These are phyloP conservation scores for Rhyacichthys aspro DNA, from an alignment of 2,797 vertebrate species.

Conservation along the genomic window DNA sequence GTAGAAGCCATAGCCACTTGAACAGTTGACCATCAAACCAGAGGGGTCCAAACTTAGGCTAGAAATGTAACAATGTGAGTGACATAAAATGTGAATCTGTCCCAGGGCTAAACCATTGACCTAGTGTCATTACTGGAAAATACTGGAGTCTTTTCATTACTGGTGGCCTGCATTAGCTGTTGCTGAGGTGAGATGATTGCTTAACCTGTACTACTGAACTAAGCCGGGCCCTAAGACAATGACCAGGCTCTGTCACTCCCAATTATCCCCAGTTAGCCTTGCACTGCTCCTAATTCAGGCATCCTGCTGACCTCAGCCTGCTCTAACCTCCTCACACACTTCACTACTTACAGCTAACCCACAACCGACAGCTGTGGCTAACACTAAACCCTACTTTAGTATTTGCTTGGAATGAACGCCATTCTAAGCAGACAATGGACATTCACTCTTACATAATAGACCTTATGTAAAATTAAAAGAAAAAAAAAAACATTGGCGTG, in stretches of 20 bases:
- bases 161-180: neutral
- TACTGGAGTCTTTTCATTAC: neutral
- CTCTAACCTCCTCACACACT: constrained; percentile 50
- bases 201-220: neutral
- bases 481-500: too few relatives aligned
- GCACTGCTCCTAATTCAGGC: constrained; percentile 62
- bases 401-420: too few relatives aligned
- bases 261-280: constrained; percentile 65
- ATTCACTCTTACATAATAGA: too few relatives aligned
- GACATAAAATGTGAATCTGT: neutral
- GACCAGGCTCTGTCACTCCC: constrained; percentile 64
- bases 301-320: constrained; percentile 62
- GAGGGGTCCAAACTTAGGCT: neutral
- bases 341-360: constrained; percentile 45
- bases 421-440: too few relatives aligned
- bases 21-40: neutral
- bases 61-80: too few relatives aligned
- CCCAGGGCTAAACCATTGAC: too few relatives aligned
- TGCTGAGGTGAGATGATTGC: neutral
- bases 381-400: too few relatives aligned
- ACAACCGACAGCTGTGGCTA: neutral
- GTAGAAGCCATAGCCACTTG: constrained; percentile 10
- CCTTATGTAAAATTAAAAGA: too few relatives aligned
- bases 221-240: constrained; percentile 55
- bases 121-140: too few relatives aligned